Evolutionary conservation across 2,113 vertebrate species (phyloP).

Genomic region (Perognathus longimembris): DNA sequence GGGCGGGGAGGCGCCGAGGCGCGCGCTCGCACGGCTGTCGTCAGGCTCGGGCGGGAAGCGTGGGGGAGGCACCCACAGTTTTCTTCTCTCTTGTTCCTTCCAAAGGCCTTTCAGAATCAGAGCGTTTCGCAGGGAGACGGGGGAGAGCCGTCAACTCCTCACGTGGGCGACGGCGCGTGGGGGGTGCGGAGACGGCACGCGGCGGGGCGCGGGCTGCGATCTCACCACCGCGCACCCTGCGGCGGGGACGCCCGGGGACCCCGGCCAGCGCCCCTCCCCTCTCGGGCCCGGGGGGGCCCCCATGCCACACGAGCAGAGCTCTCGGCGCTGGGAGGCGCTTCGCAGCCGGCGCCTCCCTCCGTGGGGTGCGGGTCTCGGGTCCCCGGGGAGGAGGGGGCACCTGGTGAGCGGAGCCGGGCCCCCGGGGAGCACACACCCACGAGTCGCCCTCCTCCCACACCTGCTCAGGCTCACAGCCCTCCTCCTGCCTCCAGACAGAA

Average conservation of each 20-base stretch:
- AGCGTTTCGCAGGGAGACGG: constrained; percentile 67
- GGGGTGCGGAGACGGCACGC: constrained; percentile 65
- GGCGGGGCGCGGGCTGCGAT: too few species aligned
- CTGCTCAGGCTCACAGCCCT: not conserved
- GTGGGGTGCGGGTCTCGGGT: too few species aligned
- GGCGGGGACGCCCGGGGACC: not conserved
- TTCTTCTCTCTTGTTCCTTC: constrained; percentile 43
- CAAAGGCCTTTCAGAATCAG: constrained; percentile 76
- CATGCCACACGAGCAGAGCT: too few species aligned
- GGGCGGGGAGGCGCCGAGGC: too few species aligned
- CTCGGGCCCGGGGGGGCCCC: too few species aligned
- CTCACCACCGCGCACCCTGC: not conserved
- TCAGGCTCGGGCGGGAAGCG: not conserved
- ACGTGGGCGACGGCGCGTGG: constrained; percentile 64
- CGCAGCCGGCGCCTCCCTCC: not conserved
- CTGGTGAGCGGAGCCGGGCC: too few species aligned
- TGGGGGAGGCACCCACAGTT: constrained; percentile 50
- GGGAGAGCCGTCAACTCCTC: constrained; percentile 30
- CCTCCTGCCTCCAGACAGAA: not conserved
- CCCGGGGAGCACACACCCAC: too few species aligned
- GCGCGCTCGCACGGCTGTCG: too few species aligned
- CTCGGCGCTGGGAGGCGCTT: too few species aligned
- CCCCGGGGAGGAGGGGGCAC: too few species aligned
- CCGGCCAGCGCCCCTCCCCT: too few species aligned
- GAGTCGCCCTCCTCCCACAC: not conserved